phyloP scores from a whole-genome alignment of 1,140 invertebrate species.

The Papilio dardanus region DNA sequence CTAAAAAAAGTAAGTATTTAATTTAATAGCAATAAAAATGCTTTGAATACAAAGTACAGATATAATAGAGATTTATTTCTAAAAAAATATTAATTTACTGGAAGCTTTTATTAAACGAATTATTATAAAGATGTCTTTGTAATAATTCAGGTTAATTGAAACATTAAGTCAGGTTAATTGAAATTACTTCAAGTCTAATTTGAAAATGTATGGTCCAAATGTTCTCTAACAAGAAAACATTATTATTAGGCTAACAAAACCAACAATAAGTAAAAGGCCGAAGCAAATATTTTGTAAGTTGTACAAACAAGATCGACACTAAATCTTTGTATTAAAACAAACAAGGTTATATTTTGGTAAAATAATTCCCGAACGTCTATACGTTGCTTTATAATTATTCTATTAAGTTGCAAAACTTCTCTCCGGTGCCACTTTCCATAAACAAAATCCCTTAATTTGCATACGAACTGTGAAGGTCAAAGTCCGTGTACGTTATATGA shows the following conservation, averaged over 20 bases:
- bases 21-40: not conserved
- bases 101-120: not conserved
- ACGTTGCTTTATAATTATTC: slow-evolving; percentile 16
- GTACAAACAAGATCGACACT: not conserved
- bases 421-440: not conserved
- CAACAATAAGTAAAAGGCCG: not conserved
- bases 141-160: no score
- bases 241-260: not conserved
- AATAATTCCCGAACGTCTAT: not conserved
- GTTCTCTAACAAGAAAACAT: not conserved
- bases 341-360: not conserved
- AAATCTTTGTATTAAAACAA: not conserved
- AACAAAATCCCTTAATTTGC: slow-evolving; percentile 16
- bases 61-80: no score
- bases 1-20: not conserved
- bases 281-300: not conserved
- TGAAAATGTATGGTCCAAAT: not conserved
- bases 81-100: no score
- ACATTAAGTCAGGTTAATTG: no score
- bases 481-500: not conserved
- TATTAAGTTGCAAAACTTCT: not conserved
- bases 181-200: not conserved
- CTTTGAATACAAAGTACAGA: no score
- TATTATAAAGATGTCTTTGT: not conserved
- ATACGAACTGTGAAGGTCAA: slow-evolving; percentile 7